Evolutionary conservation across 2,888 invertebrate genomes (phyloP).

Genomic region (Cartodere bifasciata): DNA sequence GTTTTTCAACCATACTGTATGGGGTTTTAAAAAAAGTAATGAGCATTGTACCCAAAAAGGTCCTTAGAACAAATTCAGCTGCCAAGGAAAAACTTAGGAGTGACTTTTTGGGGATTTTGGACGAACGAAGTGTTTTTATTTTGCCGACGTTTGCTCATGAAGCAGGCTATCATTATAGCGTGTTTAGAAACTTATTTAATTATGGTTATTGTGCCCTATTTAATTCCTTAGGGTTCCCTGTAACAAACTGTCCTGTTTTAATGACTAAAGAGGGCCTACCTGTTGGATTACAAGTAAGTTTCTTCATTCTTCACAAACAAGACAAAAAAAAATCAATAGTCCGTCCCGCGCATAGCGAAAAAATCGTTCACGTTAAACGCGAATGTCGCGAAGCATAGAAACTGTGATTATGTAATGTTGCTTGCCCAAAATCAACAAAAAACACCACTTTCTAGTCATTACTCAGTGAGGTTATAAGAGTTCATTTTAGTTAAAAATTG

Average conservation of each 20-base stretch:
- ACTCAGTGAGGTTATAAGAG: no score
- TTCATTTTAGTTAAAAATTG: no score
- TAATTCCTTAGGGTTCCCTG: constrained; percentile 71
- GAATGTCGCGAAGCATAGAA: no score
- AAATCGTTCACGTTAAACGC: no score
- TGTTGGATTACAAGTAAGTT: constrained; percentile 49
- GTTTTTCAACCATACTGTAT: constrained; percentile 49
- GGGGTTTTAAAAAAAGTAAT: constrained; percentile 32
- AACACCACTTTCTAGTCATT: no score
- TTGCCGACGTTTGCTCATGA: constrained; percentile 53
- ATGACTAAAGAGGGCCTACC: constrained; percentile 60
- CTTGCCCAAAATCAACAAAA: no score
- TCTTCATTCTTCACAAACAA: no score
- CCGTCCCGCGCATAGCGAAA: no score
- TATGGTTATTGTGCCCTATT: constrained; percentile 69
- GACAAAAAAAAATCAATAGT: neutral
- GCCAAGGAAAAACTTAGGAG: constrained; percentile 44
- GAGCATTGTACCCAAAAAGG: constrained; percentile 10
- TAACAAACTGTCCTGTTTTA: constrained; percentile 72
- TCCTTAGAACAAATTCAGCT: constrained; percentile 8
- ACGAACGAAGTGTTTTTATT: constrained; percentile 55
- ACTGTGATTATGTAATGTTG: no score
- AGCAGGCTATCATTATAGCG: constrained; percentile 56
- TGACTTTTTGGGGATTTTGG: constrained; percentile 42
- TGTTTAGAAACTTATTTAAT: constrained; percentile 54